Base-by-base conservation (phyloP, 2,113 vertebrate genomes). In the Helogale parvula region DNA sequence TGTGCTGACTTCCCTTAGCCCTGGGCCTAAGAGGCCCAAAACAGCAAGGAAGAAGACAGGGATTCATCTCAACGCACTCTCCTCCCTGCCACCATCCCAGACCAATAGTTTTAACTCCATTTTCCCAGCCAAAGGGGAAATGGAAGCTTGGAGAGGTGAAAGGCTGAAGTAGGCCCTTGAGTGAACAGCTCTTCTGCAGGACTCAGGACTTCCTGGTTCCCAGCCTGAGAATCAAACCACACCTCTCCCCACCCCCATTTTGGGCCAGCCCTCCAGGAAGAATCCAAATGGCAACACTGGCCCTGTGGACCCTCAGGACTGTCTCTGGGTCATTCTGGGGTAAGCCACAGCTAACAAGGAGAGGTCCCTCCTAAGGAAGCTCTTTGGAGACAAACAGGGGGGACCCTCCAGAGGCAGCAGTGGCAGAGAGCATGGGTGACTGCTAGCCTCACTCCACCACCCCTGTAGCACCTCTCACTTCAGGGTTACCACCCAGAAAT, bases 191-290 rank as follows among this genome's bases (percentile, higher is more conserved):
- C 96, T 96, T 97, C 79, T 87, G 68, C 41, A 91, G 96, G 82
- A 92, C 94, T 97, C 92, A 96, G 90, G 96, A 98, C 98, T 98
- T 98, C 98, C 98, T 98, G 95, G 98, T 98, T 98, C 97, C 97
- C 97, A 97, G 94, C 81, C 91, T 96, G 82, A 96, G 94, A 97
- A 90, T 93, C 97, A 97, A 97, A 97, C 97, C 97, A 97, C 97
- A 98, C 96, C 97, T 97, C 97, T 98, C 74, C 79, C 95, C 97
- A 97, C 97, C 94, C 96, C 95, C 96, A 97, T 91, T 96, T 97
- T 96, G 83, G 93, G 97, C 65, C 69, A 33, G 79, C 47, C 94
- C 83, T 96, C 94, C 66, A 96, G 91, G 79, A 93, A 96, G 88
- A 88, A 94, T 84, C 50, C 90, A 83, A 97, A 95, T 47, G 77